These are phyloP conservation scores for Morbakka virulenta DNA, from an alignment of 30 jellyfish, hydroid and myxozoan genomes.

Conservation along the genomic window DNA sequence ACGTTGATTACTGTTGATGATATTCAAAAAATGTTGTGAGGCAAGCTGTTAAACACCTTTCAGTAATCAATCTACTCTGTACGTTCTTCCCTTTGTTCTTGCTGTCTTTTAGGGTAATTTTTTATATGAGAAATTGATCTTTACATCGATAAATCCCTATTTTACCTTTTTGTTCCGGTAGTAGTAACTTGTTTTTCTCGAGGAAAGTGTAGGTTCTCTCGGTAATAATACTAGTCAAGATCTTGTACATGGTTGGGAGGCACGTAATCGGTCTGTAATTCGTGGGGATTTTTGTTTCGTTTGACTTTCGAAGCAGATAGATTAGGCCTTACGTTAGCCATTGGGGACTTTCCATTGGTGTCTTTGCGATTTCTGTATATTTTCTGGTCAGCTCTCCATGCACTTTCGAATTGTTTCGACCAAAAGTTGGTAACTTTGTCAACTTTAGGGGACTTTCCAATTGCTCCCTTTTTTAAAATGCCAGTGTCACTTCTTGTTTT, in stretches of 20 bases:
- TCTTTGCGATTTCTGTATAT: background rate
- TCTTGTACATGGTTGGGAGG: constrained; percentile 7
- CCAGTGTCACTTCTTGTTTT: background rate
- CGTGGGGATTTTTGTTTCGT: background rate
- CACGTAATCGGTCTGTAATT: constrained; percentile 20
- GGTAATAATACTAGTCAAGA: constrained; percentile 3
- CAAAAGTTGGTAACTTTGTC: background rate
- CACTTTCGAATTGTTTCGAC: too few relatives aligned
- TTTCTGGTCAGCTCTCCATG: background rate
- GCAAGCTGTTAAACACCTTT: too few relatives aligned
- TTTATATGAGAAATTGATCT: too few relatives aligned
- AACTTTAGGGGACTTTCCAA: background rate
- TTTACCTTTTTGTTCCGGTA: too few relatives aligned
- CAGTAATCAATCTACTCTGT: too few relatives aligned
- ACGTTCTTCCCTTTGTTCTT: too few relatives aligned
- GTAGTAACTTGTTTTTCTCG: too few relatives aligned
- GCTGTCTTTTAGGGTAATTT: too few relatives aligned
- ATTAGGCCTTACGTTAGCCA: constrained; percentile 13
- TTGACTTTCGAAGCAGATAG: constrained; percentile 2
- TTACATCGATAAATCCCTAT: too few relatives aligned
- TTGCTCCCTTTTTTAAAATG: background rate
- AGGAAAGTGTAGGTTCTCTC: too few relatives aligned
- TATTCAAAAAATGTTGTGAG: too few relatives aligned
- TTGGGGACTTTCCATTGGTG: background rate
- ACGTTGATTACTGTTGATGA: too few relatives aligned